Evolutionary conservation across 1,140 invertebrate genomes (phyloP).

Genomic region (Leptopilina boulardi): DNA sequence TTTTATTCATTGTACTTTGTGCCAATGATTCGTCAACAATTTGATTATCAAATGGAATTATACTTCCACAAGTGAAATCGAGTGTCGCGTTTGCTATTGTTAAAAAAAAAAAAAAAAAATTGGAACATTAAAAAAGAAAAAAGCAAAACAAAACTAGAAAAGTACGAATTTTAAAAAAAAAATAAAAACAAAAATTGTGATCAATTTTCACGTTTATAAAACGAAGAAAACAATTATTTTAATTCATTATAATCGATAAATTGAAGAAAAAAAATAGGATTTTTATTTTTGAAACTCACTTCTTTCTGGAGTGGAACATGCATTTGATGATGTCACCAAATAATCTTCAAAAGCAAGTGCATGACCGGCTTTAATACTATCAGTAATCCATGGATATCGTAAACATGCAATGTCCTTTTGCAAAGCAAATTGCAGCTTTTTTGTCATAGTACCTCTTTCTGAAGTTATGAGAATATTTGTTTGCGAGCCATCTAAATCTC

Average conservation of each 20-base stretch:
- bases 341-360: slow-evolving; percentile 84
- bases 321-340: slow-evolving; percentile 76
- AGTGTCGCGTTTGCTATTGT: slow-evolving; percentile 36
- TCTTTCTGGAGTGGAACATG: slow-evolving; percentile 78
- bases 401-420: slow-evolving; percentile 86
- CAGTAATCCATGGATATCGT: slow-evolving; percentile 85
- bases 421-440: slow-evolving; percentile 88
- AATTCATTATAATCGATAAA: no score
- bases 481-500: slow-evolving; percentile 66
- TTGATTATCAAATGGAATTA: slow-evolving; percentile 41
- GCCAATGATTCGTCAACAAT: slow-evolving; percentile 53
- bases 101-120: slow-evolving; percentile 18
- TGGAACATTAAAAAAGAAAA: neutral
- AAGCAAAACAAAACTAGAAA: no score
- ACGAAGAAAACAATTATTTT: no score
- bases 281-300: slow-evolving; percentile 48
- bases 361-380: slow-evolving; percentile 84
- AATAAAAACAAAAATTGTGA: no score
- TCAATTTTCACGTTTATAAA: no score
- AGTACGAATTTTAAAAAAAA: no score
- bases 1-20: slow-evolving; percentile 43
- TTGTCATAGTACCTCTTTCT: slow-evolving; percentile 80
- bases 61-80: slow-evolving; percentile 46
- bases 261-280: no score
- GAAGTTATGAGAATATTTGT: slow-evolving; percentile 68